These are phyloP conservation scores for Centrocercus urophasianus DNA, from an alignment of 2,113 vertebrate genomes.

Conservation along the genomic window DNA sequence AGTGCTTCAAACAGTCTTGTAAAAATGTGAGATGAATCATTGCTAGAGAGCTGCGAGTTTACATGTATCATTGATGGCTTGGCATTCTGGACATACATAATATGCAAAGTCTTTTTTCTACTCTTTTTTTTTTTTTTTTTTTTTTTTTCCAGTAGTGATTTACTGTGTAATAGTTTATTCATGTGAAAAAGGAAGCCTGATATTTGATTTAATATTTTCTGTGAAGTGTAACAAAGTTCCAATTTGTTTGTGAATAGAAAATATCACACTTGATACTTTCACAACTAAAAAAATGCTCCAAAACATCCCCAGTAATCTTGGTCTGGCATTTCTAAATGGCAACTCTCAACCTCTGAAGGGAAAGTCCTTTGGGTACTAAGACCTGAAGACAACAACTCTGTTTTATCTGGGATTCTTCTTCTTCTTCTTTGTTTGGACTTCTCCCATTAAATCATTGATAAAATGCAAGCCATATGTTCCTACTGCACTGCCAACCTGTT, in stretches of 20 bases:
- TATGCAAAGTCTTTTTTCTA: not conserved
- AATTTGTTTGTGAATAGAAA: slow-evolving; percentile 14
- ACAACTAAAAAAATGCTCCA: not conserved
- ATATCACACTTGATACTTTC: not conserved
- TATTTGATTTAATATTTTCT: slow-evolving; percentile 20
- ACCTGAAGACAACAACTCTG: not conserved
- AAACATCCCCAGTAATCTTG: not conserved
- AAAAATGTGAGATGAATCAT: not conserved
- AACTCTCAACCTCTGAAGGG: not conserved
- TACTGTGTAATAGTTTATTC: not conserved
- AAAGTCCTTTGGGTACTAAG: not conserved
- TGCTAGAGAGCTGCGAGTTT: not conserved
- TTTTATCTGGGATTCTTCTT: not conserved
- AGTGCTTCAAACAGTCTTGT: not conserved
- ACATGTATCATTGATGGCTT: not conserved
- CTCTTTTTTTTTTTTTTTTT: not conserved
- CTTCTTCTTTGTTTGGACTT: not conserved
- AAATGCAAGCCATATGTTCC: not conserved
- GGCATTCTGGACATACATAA: not conserved
- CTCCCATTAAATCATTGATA: slow-evolving; percentile 14
- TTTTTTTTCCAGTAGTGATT: not conserved
- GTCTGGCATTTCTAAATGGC: not conserved
- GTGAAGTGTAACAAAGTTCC: not conserved
- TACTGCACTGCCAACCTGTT: not conserved
- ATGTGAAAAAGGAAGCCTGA: not conserved